Conservation (phyloP, 2,888 invertebrate species). For the Harpalus rubripes region DNA sequence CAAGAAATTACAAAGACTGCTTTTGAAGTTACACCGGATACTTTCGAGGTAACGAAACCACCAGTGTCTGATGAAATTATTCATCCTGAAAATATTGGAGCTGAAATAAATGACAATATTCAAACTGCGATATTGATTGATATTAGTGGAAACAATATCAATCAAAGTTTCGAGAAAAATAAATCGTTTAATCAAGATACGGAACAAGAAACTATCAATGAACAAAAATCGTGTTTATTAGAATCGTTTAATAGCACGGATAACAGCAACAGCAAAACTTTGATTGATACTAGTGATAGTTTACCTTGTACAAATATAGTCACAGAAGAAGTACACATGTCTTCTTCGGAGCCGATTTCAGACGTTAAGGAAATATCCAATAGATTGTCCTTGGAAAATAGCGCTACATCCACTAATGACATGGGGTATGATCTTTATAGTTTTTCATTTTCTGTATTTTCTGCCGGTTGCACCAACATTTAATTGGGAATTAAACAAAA, state of each 20-base stretch:
- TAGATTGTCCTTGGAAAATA: conserved; percentile 31
- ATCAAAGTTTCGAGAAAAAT: neutral
- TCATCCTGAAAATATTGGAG: neutral
- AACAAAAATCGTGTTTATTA: neutral
- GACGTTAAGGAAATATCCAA: conserved; percentile 22
- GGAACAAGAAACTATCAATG: neutral
- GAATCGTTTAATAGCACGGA: neutral
- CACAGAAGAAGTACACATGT: conserved; percentile 47
- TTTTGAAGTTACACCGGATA: neutral
- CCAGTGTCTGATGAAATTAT: neutral
- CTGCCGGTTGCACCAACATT: neutral
- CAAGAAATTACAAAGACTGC: neutral
- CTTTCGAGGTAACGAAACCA: too few relatives aligned
- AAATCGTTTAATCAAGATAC: neutral
- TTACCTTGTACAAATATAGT: conserved; percentile 12
- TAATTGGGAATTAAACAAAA: too few relatives aligned
- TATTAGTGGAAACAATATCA: conserved; percentile 1
- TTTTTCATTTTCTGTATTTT: conserved; percentile 7
- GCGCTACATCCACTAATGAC: conserved; percentile 44
- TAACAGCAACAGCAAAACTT: neutral
- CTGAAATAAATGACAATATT: conserved; percentile 25
- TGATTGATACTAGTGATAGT: neutral
- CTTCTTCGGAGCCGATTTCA: conserved; percentile 54
- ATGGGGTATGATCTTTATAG: conserved; percentile 39
- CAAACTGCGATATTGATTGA: too few relatives aligned